Evolutionary conservation across 2,113 vertebrate genomes (phyloP).

Genomic region (Cranoglanis bouderius): DNA sequence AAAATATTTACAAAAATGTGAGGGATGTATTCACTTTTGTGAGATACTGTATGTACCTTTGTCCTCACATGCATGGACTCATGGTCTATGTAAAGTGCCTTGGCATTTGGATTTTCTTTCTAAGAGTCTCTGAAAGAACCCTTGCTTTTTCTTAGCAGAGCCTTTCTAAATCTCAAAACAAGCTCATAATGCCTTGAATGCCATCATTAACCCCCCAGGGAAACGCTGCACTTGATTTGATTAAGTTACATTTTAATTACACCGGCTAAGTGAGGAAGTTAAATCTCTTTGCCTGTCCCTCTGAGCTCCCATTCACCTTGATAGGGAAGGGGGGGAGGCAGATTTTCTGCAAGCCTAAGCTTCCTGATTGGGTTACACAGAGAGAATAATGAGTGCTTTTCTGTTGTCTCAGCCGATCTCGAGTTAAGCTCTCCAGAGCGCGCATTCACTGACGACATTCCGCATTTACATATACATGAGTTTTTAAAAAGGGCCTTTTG

Average conservation of each 20-base stretch:
- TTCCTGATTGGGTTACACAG: slow-evolving; percentile 62
- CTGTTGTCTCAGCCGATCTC: slow-evolving; percentile 63
- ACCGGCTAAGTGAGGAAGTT: slow-evolving; percentile 55
- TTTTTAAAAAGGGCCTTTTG: slow-evolving; percentile 62
- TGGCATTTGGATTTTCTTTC: slow-evolving; percentile 14
- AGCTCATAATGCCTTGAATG: slow-evolving; percentile 48
- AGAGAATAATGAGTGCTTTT: slow-evolving; percentile 70
- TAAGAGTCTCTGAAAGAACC: background rate
- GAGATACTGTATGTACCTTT: background rate
- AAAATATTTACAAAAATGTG: no score
- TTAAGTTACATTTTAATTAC: slow-evolving; percentile 66
- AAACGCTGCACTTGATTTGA: slow-evolving; percentile 54
- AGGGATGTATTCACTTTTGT: no score
- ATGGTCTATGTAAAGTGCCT: background rate
- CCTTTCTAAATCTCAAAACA: slow-evolving; percentile 41
- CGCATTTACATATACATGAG: slow-evolving; percentile 74
- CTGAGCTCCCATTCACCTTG: slow-evolving; percentile 62
- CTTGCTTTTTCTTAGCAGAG: background rate
- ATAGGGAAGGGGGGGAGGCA: slow-evolving; percentile 42
- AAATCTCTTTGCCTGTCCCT: slow-evolving; percentile 64
- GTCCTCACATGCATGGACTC: background rate
- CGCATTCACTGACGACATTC: slow-evolving; percentile 50
- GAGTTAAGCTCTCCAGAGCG: slow-evolving; percentile 60
- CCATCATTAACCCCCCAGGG: slow-evolving; percentile 48
- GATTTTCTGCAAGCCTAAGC: slow-evolving; percentile 60